phyloP scores from a whole-genome alignment of 2,888 invertebrate genomes.

The Neoaliturus tenellus region DNA sequence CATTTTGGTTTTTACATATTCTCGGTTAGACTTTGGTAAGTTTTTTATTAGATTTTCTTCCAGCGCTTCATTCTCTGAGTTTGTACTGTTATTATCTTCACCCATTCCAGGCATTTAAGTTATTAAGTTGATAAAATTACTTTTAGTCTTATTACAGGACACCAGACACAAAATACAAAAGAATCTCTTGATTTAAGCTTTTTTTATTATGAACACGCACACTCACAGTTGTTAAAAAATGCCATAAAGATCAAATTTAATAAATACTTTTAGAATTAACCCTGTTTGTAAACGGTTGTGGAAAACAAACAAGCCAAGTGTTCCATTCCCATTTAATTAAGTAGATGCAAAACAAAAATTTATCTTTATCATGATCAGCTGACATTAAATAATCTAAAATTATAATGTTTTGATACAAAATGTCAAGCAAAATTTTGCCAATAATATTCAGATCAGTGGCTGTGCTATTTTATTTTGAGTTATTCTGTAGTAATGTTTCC shows the following conservation, averaged over 20 bases:
- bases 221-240: too few species aligned
- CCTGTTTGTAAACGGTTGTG: background rate
- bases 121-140: background rate
- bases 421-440: background rate
- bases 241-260: too few species aligned
- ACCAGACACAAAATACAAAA: too few species aligned
- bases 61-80: background rate
- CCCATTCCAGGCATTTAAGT: too few species aligned
- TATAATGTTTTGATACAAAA: background rate
- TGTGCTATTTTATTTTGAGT: background rate
- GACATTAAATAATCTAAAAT: background rate
- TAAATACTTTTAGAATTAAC: too few species aligned
- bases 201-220: too few species aligned
- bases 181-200: too few species aligned
- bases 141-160: background rate
- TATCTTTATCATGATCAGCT: background rate
- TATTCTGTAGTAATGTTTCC: background rate
- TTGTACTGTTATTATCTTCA: background rate
- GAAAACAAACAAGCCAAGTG: background rate
- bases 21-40: background rate
- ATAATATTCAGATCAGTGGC: background rate
- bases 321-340: background rate
- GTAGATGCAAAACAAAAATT: background rate
- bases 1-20: constrained; percentile 16
- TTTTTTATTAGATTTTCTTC: background rate